Evolutionary conservation across 2,113 vertebrate species (phyloP), one percentile per base, ranked within the genome.

Genomic region (Gasterosteus nipponicus): DNA sequence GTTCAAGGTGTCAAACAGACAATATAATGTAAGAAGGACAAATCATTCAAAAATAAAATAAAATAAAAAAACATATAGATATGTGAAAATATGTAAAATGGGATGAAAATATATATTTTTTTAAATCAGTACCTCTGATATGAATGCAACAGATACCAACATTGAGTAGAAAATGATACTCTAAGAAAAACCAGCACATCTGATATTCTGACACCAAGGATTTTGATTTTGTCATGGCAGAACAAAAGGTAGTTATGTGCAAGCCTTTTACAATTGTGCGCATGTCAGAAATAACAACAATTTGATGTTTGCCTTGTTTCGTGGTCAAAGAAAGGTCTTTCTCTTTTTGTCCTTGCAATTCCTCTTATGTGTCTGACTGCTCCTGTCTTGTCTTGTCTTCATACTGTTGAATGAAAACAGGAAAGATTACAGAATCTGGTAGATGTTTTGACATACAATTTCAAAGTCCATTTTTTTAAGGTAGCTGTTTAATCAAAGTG

Each of bases 151-250:
- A 54, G 41, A 57, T 53, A 18, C 7, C 19, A 35, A 29, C 44
- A 5, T n/a, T 16, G 29, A 67, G 18, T 15, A 10, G 51, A 33
- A 46, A 16, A 16, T 46, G 16, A 2, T 2, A 47, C 46, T 18
- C 46, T 15, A 47, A 47, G 7, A 47, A 5, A 12, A 42, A 44
- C 11, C 10, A 12, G 12, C 41, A 15, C 11, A 46, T 46, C 44
- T 46, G 14, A 47, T 64, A 67, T 69, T 58, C 46, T 77, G 77
- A 63, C 80, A 74, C 57, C 26, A 75, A 80, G 47, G 64, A 65
- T 73, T 77, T 44, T 26, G 44, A 62, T 75, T 73, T 53, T 9
- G 49, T 35, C 26, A 35, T 47, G 29, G 38, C 62, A 59, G n/a
- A 63, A 38, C 54, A 63, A 58, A 69, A 73, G 31, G 39, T 18